Conservation (phyloP, 2,888 invertebrate genomes). For the Dynastes maya region DNA sequence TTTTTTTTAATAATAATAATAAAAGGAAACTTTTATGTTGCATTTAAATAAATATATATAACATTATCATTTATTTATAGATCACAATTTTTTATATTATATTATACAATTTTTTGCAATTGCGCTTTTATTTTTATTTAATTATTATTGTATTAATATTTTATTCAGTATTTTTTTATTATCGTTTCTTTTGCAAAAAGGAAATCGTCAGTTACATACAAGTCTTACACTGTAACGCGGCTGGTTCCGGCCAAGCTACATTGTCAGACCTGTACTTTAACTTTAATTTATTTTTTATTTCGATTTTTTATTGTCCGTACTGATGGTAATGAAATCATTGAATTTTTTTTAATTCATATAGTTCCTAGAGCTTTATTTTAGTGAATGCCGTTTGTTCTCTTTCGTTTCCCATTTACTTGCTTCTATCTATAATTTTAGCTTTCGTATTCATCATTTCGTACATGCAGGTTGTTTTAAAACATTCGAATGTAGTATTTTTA, state of each 20-base stretch:
- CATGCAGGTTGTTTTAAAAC: neutral
- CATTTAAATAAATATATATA: slow-evolving; percentile 48
- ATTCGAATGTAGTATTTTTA: neutral
- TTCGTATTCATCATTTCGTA: neutral
- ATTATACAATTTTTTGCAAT: neutral
- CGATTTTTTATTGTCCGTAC: slow-evolving; percentile 15
- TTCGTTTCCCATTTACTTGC: neutral
- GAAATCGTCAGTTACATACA: neutral
- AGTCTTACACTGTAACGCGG: too few species aligned
- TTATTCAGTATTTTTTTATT: slow-evolving; percentile 39
- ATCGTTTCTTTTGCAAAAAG: slow-evolving; percentile 28
- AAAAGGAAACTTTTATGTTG: slow-evolving; percentile 39
- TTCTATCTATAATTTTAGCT: neutral
- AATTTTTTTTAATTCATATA: slow-evolving; percentile 11
- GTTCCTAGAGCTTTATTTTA: slow-evolving; percentile 34
- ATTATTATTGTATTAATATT: slow-evolving; percentile 12
- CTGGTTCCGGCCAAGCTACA: too few species aligned
- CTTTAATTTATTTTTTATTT: slow-evolving; percentile 12
- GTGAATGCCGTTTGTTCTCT: slow-evolving; percentile 1
- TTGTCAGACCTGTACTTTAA: too few species aligned
- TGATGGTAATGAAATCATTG: neutral
- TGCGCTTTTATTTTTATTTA: slow-evolving; percentile 4
- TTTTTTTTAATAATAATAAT: slow-evolving; percentile 1
- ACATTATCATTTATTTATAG: slow-evolving; percentile 26
- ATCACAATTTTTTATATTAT: slow-evolving; percentile 36